Conservation (phyloP, 2,113 vertebrate genomes). For the Hipposideros armiger region DNA sequence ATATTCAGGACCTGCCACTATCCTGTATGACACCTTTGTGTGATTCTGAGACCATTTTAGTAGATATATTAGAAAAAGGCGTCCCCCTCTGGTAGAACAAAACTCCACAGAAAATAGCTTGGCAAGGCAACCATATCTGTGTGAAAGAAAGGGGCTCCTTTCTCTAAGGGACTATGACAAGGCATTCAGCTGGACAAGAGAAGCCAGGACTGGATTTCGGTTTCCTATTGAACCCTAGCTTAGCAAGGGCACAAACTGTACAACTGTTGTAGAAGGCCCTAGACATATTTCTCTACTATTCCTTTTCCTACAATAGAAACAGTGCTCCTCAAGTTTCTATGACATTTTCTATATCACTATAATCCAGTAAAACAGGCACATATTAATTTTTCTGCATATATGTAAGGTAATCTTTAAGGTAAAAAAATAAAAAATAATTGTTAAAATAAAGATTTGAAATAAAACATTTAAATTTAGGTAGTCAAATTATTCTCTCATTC, state of each 20-base stretch:
- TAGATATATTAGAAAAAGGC: neutral
- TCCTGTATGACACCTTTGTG: neutral
- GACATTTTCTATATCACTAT: neutral
- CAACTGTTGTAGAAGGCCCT: neutral
- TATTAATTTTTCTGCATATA: neutral
- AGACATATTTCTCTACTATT: neutral
- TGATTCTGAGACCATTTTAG: neutral
- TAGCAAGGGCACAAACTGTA: neutral
- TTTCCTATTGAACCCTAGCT: neutral
- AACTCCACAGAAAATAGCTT: neutral
- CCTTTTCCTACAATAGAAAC: neutral
- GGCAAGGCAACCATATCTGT: neutral
- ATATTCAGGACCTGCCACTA: neutral
- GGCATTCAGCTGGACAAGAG: neutral
- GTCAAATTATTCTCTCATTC: neutral
- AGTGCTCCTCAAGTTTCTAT: neutral
- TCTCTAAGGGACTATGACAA: neutral
- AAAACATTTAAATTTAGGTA: slow-evolving; percentile 7
- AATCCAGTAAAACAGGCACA: neutral
- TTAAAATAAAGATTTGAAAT: neutral
- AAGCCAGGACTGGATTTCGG: neutral
- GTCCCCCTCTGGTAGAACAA: neutral
- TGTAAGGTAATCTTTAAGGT: neutral
- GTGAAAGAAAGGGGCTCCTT: neutral
- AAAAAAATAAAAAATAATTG: neutral